Evolutionary conservation across 2,888 invertebrate genomes (phyloP).

Genomic region (Limnephilus rhombicus): DNA sequence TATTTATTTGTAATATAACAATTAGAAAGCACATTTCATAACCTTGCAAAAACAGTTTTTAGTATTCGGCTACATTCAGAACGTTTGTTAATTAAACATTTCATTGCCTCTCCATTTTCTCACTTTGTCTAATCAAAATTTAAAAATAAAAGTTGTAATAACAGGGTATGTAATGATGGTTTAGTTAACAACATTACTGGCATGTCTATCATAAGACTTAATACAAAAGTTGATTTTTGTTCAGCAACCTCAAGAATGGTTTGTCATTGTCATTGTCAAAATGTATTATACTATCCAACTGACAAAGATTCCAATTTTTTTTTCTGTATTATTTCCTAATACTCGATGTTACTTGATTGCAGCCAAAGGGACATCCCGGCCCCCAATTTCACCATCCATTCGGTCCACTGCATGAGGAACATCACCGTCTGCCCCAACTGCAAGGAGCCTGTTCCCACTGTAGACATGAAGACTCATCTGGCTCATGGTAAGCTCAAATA

Average conservation of each 20-base stretch:
- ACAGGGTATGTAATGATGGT: too few relatives aligned
- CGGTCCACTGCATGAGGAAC: slow-evolving; percentile 83
- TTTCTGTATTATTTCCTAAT: background rate
- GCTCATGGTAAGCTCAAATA: slow-evolving; percentile 69
- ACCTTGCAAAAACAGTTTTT: too few relatives aligned
- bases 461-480: slow-evolving; percentile 79
- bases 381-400: slow-evolving; percentile 83
- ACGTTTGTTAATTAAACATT: too few relatives aligned
- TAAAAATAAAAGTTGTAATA: too few relatives aligned
- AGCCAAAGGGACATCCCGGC: slow-evolving; percentile 84
- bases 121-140: too few relatives aligned
- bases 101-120: too few relatives aligned
- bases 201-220: background rate
- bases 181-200: too few relatives aligned
- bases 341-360: slow-evolving; percentile 67
- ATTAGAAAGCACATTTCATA: too few relatives aligned
- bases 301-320: background rate
- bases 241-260: background rate
- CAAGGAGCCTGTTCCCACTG: slow-evolving; percentile 81
- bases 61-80: too few relatives aligned
- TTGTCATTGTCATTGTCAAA: background rate
- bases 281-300: background rate
- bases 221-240: too few relatives aligned
- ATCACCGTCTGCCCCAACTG: slow-evolving; percentile 82
- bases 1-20: too few relatives aligned